These are phyloP conservation scores for Todiramphus chloris DNA, from an alignment of 2,113 vertebrate species.

Conservation along the genomic window DNA sequence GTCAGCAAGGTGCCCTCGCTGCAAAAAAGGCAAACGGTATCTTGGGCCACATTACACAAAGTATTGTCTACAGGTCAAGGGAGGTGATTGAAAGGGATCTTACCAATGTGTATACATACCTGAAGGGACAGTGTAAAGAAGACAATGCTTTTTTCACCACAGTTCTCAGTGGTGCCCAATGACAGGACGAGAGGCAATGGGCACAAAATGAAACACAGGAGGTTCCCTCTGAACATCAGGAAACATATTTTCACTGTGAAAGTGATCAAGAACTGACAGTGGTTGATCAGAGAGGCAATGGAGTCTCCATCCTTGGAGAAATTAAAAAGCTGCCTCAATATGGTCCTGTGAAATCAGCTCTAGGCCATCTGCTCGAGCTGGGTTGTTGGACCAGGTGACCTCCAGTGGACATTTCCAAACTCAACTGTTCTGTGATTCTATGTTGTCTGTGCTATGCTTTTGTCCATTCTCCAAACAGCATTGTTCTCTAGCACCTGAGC, in stretches of 20 bases:
- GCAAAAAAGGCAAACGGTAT: accelerated
- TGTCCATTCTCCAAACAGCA: neutral
- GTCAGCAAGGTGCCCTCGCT: neutral
- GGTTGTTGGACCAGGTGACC: neutral
- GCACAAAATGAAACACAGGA: too few relatives aligned
- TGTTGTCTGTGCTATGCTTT: neutral
- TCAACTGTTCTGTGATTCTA: accelerated
- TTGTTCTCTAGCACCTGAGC: neutral
- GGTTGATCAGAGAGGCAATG: neutral
- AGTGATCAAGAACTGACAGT: neutral
- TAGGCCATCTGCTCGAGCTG: accelerated
- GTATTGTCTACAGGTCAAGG: neutral
- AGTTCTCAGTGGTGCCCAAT: too few relatives aligned
- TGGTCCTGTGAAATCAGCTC: neutral
- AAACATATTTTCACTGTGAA: neutral
- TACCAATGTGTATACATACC: too few relatives aligned
- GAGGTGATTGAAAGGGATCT: neutral
- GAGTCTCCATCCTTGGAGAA: neutral
- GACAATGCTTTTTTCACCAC: too few relatives aligned
- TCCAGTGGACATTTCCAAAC: neutral
- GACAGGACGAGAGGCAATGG: too few relatives aligned
- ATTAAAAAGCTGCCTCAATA: neutral
- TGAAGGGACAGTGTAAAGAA: too few relatives aligned
- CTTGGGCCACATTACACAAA: neutral
- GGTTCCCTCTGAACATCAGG: neutral